phyloP scores from a whole-genome alignment of 2,797 vertebrate species.

The Chrysocyon brachyurus region DNA sequence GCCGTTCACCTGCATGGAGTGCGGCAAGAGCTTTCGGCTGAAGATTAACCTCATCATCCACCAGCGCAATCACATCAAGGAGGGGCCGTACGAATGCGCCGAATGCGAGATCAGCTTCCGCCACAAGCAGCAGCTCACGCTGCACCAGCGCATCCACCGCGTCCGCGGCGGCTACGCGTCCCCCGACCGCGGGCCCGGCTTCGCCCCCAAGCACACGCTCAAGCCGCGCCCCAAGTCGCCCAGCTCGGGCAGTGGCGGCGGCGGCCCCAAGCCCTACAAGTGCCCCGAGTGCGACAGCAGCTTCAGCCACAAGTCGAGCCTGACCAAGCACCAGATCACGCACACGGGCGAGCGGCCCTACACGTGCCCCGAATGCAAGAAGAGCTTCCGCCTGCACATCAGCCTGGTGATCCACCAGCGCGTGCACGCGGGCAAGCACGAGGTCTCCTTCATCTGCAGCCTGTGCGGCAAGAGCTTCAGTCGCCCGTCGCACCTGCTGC shows the following conservation, averaged over 20 bases:
- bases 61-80: conserved; percentile 91
- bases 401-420: conserved; percentile 97
- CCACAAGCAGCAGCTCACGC: conserved; percentile 90
- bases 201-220: conserved; percentile 78
- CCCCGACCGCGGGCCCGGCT: conserved; percentile 85
- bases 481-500: conserved; percentile 89
- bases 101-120: conserved; percentile 90
- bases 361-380: conserved; percentile 96
- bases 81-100: conserved; percentile 89
- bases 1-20: conserved; percentile 90
- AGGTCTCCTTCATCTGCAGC: conserved; percentile 94
- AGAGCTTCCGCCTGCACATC: conserved; percentile 98
- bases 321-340: conserved; percentile 91
- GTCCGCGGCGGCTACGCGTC: conserved; percentile 83
- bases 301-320: conserved; percentile 92
- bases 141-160: conserved; percentile 90
- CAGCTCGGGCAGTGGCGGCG: conserved; percentile 65
- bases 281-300: conserved; percentile 91
- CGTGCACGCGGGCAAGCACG: conserved; percentile 95
- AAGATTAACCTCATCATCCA: conserved; percentile 91
- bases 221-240: conserved; percentile 88
- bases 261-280: conserved; percentile 88
- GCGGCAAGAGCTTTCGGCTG: conserved; percentile 90
- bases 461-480: conserved; percentile 94
- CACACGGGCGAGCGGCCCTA: conserved; percentile 97